Evolutionary conservation across 1,140 invertebrate genomes (phyloP), one percentile per base, ranked within the genome.

Genomic region (Philopotamus ludificatus): DNA sequence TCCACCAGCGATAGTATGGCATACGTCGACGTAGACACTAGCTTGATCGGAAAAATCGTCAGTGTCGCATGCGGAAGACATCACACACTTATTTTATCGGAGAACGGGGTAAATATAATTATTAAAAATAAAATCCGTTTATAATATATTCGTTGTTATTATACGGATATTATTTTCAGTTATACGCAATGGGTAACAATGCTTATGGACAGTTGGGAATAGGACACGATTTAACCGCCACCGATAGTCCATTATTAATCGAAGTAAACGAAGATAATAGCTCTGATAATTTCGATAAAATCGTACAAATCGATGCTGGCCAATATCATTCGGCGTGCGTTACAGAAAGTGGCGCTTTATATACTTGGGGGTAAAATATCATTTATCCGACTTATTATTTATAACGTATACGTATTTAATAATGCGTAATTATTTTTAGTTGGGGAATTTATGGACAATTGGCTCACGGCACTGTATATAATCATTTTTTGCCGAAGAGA

Each of bases 381-480:
- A n/a, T n/a, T n/a, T 34, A 34, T 34, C 4, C 28, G n/a, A 26
- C n/a, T 25, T 2, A 3, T 2, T 26, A 3, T 21, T n/a, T 8
- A 54, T 54, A 54, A n/a, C n/a, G 21, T 25, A 2, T 41, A 8
- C 15, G 12, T 26, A n/a, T 20, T 68, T 16, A 58, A 41, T 60
- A 15, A 42, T 21, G 53, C 20, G 53, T 50, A 47, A 25, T 51
- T 45, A 20, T 23, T 73, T 74, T 25, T 68, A 82, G 81, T 49
- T 93, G 90, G 90, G 89, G 88, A n/a, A 85, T 92, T 12, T 88
- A 92, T 75, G 90, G 90, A 0, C 90, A 93, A 74, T 75, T 92
- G 18, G 90, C 89, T 15, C 89, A 90, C 72, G 85, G 86, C 42
- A 81, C 80, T 70, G 84, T 87, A 9, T 85, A 88, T 64, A 84